phyloP scores from a whole-genome alignment of 1,140 invertebrate genomes.

The Phenacoccus solenopsis region DNA sequence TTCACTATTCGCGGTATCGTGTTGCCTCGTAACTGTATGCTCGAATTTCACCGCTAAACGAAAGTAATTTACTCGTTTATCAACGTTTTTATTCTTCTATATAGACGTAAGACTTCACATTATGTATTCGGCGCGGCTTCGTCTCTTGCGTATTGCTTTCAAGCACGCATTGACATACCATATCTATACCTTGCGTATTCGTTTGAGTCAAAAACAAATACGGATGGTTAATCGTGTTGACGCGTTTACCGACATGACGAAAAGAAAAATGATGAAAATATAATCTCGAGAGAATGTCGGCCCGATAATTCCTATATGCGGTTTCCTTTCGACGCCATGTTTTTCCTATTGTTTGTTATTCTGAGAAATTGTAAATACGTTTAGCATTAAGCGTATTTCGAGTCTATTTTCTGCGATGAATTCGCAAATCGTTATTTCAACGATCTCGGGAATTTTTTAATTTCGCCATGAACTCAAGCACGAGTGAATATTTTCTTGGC shows the following conservation, averaged over 20 bases:
- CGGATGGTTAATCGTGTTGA: neutral
- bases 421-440: no score
- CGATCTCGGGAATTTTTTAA: no score
- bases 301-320: no score
- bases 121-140: neutral
- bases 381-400: no score
- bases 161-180: no score
- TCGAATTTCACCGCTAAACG: neutral
- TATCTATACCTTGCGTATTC: neutral
- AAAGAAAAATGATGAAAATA: neutral
- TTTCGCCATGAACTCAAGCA: no score
- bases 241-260: neutral
- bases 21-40: neutral
- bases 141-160: neutral
- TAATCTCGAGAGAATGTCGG: neutral
- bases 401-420: no score
- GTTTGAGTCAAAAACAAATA: neutral
- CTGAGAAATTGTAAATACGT: neutral
- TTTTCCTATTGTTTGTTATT: neutral
- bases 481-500: no score
- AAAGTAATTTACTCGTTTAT: neutral
- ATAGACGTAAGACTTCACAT: neutral
- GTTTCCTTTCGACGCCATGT: neutral
- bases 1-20: neutral
- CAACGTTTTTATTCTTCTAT: neutral